Base-by-base conservation (phyloP, 2,797 vertebrate genomes). In the Lutjanus campechanus region DNA sequence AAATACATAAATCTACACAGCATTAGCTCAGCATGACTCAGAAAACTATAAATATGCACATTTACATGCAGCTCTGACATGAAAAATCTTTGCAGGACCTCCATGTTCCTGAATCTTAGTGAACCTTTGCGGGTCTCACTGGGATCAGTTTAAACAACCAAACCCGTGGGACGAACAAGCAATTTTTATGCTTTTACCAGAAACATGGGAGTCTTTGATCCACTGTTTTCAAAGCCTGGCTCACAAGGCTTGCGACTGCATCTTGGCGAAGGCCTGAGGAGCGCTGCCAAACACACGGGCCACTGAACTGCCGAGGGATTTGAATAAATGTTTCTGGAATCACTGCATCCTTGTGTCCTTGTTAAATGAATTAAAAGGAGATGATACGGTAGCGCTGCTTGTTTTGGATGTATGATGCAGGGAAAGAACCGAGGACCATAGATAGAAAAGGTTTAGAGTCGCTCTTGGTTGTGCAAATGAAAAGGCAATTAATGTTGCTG, bases 301-400 rank as follows among this genome's bases (percentile, higher is more conserved):
- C 53, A 4, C 66, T 73, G 71, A 71, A 58, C 74, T 6, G 46
- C 70, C 9, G 5, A 5, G 81, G 75, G 89, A 77, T 82, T 85
- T 69, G 66, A 84, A 77, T 81, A 81, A 71, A 88, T 85, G 88
- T 82, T 81, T 87, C 46, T 83, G 61, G 63, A 84, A 70, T 81
- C 54, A 7, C 41, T 54, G 75, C 78, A 36, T 81, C 53, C 46
- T 47, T 29, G 44, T 76, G 73, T 88, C 70, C 56, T 63, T 46
- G 75, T 79, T 76, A 55, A 77, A 74, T 62, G 19, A 83, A 81
- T 84, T 77, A 69, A 84, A 36, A 40, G 46, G 65, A 71, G 61
- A 81, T 69, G 56, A 73, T 63, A 63, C 3, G 36, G 68, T 47
- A 7, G 58, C 51, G 46, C 51, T 79, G 63, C 76, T 47, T 67